Conservation (phyloP, 2,888 invertebrate species). For the Pyrgus malvae region DNA sequence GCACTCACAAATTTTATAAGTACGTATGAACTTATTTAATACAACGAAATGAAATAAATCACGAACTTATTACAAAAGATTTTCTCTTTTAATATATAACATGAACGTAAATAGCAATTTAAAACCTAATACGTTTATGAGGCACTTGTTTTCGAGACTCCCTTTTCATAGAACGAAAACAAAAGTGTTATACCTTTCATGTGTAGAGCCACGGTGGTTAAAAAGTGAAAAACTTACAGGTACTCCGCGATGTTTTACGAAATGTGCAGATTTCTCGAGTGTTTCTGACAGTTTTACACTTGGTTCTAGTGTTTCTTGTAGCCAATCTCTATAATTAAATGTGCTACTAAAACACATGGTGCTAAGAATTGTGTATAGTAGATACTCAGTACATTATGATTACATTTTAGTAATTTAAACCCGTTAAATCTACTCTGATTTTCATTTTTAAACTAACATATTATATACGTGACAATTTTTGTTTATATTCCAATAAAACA, state of each 20-base stretch:
- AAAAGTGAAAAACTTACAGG: constrained; percentile 9
- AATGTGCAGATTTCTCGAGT: not conserved
- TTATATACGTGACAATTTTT: too few relatives aligned
- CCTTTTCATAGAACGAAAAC: constrained; percentile 21
- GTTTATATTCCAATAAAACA: too few relatives aligned
- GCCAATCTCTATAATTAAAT: not conserved
- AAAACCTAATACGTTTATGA: constrained; percentile 3
- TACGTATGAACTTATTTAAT: too few relatives aligned
- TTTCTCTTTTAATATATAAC: not conserved
- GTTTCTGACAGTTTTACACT: not conserved
- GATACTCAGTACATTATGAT: too few relatives aligned
- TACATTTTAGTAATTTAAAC: too few relatives aligned
- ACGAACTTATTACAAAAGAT: not conserved
- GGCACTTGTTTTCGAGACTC: constrained; percentile 12
- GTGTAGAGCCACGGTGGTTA: constrained; percentile 8
- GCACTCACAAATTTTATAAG: too few relatives aligned
- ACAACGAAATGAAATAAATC: not conserved
- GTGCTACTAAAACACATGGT: too few relatives aligned
- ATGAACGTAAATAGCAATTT: not conserved
- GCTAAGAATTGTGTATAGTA: too few relatives aligned
- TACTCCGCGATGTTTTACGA: not conserved
- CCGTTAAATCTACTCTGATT: too few relatives aligned
- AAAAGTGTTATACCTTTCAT: constrained; percentile 24
- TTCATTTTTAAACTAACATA: too few relatives aligned
- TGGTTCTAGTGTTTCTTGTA: not conserved